phyloP scores from a whole-genome alignment of 1,140 invertebrate species.

The Tetragnatha versicolor region DNA sequence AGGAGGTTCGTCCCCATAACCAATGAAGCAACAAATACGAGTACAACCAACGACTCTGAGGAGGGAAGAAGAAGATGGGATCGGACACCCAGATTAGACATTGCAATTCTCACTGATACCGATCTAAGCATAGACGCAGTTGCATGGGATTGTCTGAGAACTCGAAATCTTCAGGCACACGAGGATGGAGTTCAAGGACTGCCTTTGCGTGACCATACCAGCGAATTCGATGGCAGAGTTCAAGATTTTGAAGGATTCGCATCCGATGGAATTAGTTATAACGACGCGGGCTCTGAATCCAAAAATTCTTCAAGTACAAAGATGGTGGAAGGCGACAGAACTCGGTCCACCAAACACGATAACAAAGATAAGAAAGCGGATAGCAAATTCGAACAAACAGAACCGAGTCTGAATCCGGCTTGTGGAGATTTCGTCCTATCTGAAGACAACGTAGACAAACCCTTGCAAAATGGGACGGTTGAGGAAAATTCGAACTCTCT shows the following conservation, averaged over 20 bases:
- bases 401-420: constrained; percentile 4
- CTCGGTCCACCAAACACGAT: not conserved
- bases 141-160: not conserved
- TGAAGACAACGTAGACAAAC: too few relatives aligned
- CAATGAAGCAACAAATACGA: not conserved
- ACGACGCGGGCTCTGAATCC: not conserved
- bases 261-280: not conserved
- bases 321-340: not conserved
- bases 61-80: not conserved
- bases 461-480: too few relatives aligned
- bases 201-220: not conserved
- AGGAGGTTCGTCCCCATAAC: not conserved
- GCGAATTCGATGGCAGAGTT: not conserved
- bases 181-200: not conserved
- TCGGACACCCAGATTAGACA: not conserved
- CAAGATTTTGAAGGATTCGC: not conserved
- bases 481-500: too few relatives aligned
- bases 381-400: not conserved
- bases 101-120: not conserved
- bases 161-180: not conserved
- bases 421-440: constrained; percentile 2
- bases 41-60: not conserved
- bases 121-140: too few relatives aligned
- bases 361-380: not conserved
- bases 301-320: not conserved